These are phyloP conservation scores for Margaritifera margaritifera DNA, from an alignment of 2,888 invertebrate species.

Conservation along the genomic window DNA sequence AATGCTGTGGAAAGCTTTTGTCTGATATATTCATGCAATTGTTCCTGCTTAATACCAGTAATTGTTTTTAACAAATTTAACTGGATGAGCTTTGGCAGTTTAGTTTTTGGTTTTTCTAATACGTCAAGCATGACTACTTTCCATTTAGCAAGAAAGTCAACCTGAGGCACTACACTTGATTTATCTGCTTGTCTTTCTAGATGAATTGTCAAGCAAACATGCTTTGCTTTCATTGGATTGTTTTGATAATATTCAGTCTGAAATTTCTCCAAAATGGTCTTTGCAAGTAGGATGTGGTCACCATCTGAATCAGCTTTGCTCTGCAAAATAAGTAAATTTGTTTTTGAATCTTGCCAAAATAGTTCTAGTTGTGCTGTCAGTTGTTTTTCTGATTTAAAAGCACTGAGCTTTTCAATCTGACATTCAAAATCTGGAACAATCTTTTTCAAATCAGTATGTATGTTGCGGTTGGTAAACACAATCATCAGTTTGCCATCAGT, in stretches of 20 bases:
- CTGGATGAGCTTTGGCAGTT: too few relatives aligned
- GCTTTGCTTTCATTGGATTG: constrained; percentile 2
- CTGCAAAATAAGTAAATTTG: constrained; percentile 32
- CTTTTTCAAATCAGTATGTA: constrained; percentile 21
- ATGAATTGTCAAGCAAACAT: constrained; percentile 29
- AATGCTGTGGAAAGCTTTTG: too few relatives aligned
- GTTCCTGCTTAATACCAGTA: too few relatives aligned
- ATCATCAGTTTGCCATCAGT: constrained; percentile 16
- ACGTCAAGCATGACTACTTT: too few relatives aligned
- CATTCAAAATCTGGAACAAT: neutral
- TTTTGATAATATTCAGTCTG: constrained; percentile 8
- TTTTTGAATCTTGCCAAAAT: constrained; percentile 32
- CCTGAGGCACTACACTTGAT: constrained; percentile 2
- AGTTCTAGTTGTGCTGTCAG: constrained; percentile 24
- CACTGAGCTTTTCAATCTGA: constrained; percentile 40
- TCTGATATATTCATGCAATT: too few relatives aligned
- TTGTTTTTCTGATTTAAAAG: constrained; percentile 51
- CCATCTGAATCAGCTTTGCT: constrained; percentile 37
- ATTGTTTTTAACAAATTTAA: too few relatives aligned
- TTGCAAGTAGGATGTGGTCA: constrained; percentile 42
- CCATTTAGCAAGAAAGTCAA: too few relatives aligned
- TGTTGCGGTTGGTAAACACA: constrained; percentile 44
- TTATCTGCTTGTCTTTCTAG: constrained; percentile 13
- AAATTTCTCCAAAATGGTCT: constrained; percentile 30
- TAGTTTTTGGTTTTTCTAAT: too few relatives aligned